These are phyloP conservation scores for Boloria euphrosyne DNA, from an alignment of 2,888 invertebrate genomes.

Conservation along the genomic window DNA sequence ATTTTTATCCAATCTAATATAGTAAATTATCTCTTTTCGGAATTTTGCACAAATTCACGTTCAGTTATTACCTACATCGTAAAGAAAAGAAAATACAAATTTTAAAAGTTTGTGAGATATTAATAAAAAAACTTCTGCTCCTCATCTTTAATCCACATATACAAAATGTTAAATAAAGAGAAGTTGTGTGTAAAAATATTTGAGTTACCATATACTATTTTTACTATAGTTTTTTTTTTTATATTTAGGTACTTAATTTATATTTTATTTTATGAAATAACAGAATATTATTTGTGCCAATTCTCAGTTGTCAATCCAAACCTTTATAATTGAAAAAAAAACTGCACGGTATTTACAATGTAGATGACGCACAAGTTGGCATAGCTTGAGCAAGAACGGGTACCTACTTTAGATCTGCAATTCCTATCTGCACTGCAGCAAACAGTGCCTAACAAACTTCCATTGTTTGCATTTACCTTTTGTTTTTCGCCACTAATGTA, in stretches of 20 bases:
- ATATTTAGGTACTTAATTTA: constrained; percentile 14
- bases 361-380: constrained; percentile 34
- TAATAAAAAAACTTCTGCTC: too few species aligned
- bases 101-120: too few species aligned
- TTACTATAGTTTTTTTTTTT: too few species aligned
- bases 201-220: too few species aligned
- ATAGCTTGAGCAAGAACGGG: constrained; percentile 31
- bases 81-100: too few species aligned
- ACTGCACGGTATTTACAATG: neutral
- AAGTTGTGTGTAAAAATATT: too few species aligned
- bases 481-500: constrained; percentile 30
- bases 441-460: constrained; percentile 41
- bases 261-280: neutral
- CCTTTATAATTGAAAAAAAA: constrained; percentile 6
- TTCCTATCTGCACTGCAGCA: constrained; percentile 51
- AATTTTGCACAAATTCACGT: too few species aligned
- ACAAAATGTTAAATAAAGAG: too few species aligned
- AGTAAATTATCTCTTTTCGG: too few species aligned
- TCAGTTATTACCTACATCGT: too few species aligned
- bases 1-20: too few species aligned
- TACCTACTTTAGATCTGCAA: constrained; percentile 42
- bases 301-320: neutral
- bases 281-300: neutral
- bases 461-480: constrained; percentile 46
- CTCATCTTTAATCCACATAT: too few species aligned